A percentile compares a stretch with the other conserved stretches of the same genome.
Evolutionary conservation across 1,140 invertebrate genomes (phyloP).

Genomic region (Habropoda laboriosa): DNA sequence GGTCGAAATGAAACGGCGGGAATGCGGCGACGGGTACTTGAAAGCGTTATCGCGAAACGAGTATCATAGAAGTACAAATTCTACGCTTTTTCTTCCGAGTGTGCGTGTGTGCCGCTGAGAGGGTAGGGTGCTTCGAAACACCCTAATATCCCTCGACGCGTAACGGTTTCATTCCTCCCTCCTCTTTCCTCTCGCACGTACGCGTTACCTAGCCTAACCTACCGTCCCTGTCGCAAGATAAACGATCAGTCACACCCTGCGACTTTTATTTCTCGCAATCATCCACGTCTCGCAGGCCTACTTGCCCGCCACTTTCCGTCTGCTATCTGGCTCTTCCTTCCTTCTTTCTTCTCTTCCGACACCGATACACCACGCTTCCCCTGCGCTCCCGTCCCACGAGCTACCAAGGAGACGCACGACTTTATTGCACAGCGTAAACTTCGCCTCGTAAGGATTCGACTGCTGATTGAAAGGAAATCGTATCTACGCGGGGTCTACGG

Average conservation of each 20-base stretch:
- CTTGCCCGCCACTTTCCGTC: slow-evolving; percentile 43
- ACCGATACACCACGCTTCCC: slow-evolving; percentile 41
- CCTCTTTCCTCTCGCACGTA: slow-evolving; percentile 42
- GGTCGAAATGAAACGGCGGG: slow-evolving; percentile 71
- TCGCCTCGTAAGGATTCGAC: slow-evolving; percentile 62
- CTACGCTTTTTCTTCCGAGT: slow-evolving; percentile 32
- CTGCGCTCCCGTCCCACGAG: neutral
- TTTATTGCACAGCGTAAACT: slow-evolving; percentile 71
- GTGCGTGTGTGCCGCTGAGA: slow-evolving; percentile 17
- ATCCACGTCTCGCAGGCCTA: slow-evolving; percentile 64
- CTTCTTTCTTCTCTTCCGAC: slow-evolving; percentile 9
- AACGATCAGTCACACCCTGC: slow-evolving; percentile 78
- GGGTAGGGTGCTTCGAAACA: slow-evolving; percentile 48
- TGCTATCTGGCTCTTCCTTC: slow-evolving; percentile 19
- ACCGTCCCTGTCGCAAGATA: slow-evolving; percentile 64
- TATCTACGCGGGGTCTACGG: slow-evolving; percentile 45
- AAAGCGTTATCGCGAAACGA: slow-evolving; percentile 66
- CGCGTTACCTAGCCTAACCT: slow-evolving; percentile 38
- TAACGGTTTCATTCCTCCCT: slow-evolving; percentile 67
- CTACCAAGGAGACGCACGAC: slow-evolving; percentile 31
- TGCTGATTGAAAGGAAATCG: slow-evolving; percentile 73
- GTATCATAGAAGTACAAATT: slow-evolving; percentile 65
- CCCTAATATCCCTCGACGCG: slow-evolving; percentile 67
- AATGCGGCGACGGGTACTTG: slow-evolving; percentile 65
- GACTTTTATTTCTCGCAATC: slow-evolving; percentile 77